Percentiles rank a stretch among this genome's conserved stretches.
Conservation (phyloP, 2,797 vertebrate genomes). For the Sebastes steindachneri region DNA sequence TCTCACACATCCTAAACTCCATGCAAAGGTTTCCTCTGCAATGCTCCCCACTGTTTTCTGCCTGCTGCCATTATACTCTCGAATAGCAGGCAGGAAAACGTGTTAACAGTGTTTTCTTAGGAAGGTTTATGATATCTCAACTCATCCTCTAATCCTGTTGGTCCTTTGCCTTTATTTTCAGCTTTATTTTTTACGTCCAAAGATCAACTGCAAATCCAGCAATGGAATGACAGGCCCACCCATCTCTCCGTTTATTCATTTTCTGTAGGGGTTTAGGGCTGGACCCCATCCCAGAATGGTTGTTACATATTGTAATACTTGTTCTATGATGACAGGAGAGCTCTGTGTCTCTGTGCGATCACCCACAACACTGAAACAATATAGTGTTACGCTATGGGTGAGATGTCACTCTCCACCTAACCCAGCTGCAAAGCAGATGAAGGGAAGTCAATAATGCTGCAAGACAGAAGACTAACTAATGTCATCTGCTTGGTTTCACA, state of each 20-base stretch:
- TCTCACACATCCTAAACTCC: neutral
- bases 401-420: neutral
- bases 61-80: neutral
- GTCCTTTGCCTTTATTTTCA: neutral
- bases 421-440: neutral
- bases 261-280: neutral
- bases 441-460: neutral
- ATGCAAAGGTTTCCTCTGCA: neutral
- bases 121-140: neutral
- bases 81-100: neutral
- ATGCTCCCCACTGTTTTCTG: neutral
- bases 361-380: neutral
- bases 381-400: neutral
- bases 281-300: neutral
- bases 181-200: neutral
- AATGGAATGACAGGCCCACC: neutral
- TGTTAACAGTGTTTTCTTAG: conserved; percentile 17
- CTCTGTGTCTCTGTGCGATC: neutral
- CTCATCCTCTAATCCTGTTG: neutral
- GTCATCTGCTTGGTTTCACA: neutral
- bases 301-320: neutral
- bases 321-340: neutral
- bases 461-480: neutral
- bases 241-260: neutral
- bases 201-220: neutral